A percentile compares a stretch with the other conserved stretches of the same genome.
phyloP scores from a whole-genome alignment of 2,797 vertebrate genomes.

The Myotis myotis region DNA sequence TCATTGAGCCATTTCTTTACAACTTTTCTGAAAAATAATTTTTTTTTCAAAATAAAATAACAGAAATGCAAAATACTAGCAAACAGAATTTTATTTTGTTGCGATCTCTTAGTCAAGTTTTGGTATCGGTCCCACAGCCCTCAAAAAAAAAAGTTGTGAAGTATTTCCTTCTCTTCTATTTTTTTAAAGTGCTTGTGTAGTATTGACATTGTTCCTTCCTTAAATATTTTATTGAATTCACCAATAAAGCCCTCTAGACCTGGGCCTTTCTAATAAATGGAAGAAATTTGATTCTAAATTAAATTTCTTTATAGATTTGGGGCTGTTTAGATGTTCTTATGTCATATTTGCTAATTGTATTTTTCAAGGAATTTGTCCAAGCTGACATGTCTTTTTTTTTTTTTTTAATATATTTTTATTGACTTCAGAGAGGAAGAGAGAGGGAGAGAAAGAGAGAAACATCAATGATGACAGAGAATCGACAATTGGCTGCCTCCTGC shows the following conservation, averaged over 20 bases:
- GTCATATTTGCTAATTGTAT: background rate
- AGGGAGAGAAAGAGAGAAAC: no score
- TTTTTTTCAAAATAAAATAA: background rate
- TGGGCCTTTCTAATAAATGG: background rate
- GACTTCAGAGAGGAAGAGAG: no score
- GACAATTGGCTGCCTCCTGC: no score
- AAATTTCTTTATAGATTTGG: background rate
- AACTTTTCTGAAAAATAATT: background rate
- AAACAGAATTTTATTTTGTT: background rate
- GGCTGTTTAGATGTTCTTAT: background rate
- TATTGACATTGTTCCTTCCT: background rate
- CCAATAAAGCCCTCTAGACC: background rate
- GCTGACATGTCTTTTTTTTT: background rate
- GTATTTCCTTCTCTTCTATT: background rate
- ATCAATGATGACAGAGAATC: no score
- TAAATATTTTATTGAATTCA: background rate
- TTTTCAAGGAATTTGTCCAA: background rate
- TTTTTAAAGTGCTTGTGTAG: background rate
- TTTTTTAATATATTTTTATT: no score
- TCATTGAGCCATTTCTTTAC: background rate
- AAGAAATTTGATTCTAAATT: background rate
- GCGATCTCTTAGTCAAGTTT: background rate
- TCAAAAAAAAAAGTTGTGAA: background rate
- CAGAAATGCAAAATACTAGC: no score
- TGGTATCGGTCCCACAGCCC: background rate